A percentile compares a stretch with the other conserved stretches of the same genome.
Evolutionary conservation across 2,797 vertebrate genomes (phyloP).

Genomic region (Vespertilio murinus): DNA sequence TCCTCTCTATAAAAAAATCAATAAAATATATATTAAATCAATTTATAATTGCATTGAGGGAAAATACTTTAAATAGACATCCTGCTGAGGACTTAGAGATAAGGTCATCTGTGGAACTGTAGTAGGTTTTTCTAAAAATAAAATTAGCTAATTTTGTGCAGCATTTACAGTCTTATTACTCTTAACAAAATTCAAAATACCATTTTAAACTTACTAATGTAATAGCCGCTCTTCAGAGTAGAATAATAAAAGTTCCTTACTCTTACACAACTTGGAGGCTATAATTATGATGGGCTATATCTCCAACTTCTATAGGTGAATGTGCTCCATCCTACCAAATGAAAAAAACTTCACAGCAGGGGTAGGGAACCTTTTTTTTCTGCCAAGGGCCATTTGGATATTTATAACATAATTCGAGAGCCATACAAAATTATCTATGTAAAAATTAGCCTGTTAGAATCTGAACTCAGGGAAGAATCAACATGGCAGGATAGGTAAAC

Average conservation of each 20-base stretch:
- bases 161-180: conserved; percentile 9
- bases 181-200: conserved; percentile 40
- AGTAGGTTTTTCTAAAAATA: conserved; percentile 8
- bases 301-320: neutral
- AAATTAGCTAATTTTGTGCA: conserved; percentile 26
- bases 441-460: no score
- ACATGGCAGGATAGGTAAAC: no score
- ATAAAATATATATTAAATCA: conserved; percentile 55
- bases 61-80: conserved; percentile 18
- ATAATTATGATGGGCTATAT: neutral
- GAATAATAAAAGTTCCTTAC: conserved; percentile 34
- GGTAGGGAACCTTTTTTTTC: no score
- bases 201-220: conserved; percentile 16
- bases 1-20: no score
- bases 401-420: no score
- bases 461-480: no score
- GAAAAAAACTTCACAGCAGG: neutral
- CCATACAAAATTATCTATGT: no score
- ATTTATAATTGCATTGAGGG: conserved; percentile 1
- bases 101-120: neutral
- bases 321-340: neutral
- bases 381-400: no score
- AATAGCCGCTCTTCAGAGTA: conserved; percentile 30
- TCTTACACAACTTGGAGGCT: neutral
- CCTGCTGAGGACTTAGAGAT: conserved; percentile 33